Evolutionary conservation across 2,888 invertebrate genomes (phyloP), one percentile per base, ranked within the genome.

Genomic region (Laothoe populi): DNA sequence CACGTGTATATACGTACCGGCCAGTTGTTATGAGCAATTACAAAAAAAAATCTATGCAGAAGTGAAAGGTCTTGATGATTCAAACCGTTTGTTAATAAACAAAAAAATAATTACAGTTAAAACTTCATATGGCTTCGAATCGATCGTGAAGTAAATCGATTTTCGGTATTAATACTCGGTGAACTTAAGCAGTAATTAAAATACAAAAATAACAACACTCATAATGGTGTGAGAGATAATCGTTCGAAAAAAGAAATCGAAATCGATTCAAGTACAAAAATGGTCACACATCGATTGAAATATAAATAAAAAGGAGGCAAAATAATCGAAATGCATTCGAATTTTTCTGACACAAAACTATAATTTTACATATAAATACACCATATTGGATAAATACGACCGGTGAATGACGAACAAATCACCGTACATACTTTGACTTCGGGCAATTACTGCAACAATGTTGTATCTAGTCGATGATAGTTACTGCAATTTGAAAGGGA

Each of bases 191-290:
- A 19, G 5, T n/a, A 48, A 35, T 19, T 35, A 53, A 35, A 35
- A 13, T 11, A 10, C 2, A 31, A 2, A n/a, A n/a, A 16, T 23
- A 16, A 35, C 11, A 53, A 3, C 49, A 53, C 53, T 10, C 10
- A 53, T 5, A 53, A 35, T 3, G 11, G 26, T 8, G 26, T n/a
- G 35, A 31, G 35, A 4, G 31, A 53, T 21, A 53, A 53, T 21
- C 35, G 45, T 46, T 60, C 57, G 26, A 49, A 62, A 64, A 65
- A 63, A 61, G 67, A 67, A 69, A 66, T 62, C 61, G 53, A 16
- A 57, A 63, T 5, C 63, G 24, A 10, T 63, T 61, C 69, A 69
- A 57, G 38, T 2, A 5, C 11, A 60, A 64, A 59, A 64, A 70
- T 53, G 53, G 53, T 26, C 48, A 7, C 35, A 11, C 31, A 53